Conservation (phyloP, 2,888 invertebrate genomes). For the Rhaphigaster nebulosa region DNA sequence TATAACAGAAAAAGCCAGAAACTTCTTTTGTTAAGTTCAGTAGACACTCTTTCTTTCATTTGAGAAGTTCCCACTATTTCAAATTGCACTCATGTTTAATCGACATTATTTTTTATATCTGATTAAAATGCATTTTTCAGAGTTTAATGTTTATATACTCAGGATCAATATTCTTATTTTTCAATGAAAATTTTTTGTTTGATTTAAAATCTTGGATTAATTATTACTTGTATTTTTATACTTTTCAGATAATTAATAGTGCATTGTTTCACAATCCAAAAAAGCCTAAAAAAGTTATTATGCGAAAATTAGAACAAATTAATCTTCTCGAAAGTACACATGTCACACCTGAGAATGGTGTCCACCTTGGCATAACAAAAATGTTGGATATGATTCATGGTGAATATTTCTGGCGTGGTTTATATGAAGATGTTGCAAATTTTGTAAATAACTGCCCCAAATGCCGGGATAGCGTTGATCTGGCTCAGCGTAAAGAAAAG, state of each 20-base stretch:
- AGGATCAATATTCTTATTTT: not conserved
- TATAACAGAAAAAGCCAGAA: too few species aligned
- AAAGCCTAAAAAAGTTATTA: conserved; percentile 64
- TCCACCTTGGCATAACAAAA: conserved; percentile 64
- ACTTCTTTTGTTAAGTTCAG: too few species aligned
- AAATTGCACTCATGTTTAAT: too few species aligned
- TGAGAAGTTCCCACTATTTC: too few species aligned
- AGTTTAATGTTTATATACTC: not conserved
- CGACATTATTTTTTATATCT: too few species aligned
- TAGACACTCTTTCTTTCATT: too few species aligned
- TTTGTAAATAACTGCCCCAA: conserved; percentile 64
- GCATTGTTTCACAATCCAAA: conserved; percentile 63
- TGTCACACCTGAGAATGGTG: conserved; percentile 61
- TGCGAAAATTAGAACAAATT: conserved; percentile 63
- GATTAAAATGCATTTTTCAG: not conserved
- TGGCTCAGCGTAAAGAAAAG: conserved; percentile 49
- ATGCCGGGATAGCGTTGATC: conserved; percentile 62
- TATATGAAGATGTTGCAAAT: conserved; percentile 64
- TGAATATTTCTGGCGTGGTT: conserved; percentile 64
- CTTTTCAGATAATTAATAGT: conserved; percentile 62
- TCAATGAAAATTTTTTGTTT: not conserved
- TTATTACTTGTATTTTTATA: not conserved
- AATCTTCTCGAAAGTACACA: conserved; percentile 62
- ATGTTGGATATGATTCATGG: conserved; percentile 63
- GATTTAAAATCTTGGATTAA: not conserved